Evolutionary conservation across 2,113 vertebrate species (phyloP).

Genomic region (Sebastes fasciatus): DNA sequence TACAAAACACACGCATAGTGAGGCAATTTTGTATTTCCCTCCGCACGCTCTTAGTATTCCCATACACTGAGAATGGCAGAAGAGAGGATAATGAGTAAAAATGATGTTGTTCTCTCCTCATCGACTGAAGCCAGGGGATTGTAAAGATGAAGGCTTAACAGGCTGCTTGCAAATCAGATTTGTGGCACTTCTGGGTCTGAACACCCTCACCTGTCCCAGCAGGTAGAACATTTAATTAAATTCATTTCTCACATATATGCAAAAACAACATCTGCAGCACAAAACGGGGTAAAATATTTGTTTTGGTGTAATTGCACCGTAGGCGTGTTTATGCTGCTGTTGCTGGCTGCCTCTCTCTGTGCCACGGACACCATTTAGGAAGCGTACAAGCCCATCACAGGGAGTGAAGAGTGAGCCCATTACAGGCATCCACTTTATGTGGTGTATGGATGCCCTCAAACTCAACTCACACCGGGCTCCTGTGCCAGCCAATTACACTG

Average conservation of each 20-base stretch:
- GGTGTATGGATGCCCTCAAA: constrained; percentile 57
- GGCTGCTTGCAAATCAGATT: constrained; percentile 15
- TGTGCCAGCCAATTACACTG: constrained; percentile 63
- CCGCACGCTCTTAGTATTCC: background rate
- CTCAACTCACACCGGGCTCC: constrained; percentile 62
- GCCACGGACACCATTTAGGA: constrained; percentile 31
- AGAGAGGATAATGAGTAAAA: constrained; percentile 59
- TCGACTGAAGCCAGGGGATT: constrained; percentile 15
- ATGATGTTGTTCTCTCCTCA: constrained; percentile 22
- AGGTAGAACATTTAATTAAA: constrained; percentile 18
- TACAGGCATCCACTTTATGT: constrained; percentile 24
- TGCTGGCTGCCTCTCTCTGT: constrained; percentile 17
- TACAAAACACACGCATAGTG: background rate
- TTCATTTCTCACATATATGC: constrained; percentile 31
- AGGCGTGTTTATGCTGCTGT: background rate
- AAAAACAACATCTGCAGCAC: constrained; percentile 45
- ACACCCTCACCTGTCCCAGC: constrained; percentile 36
- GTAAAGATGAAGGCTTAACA: constrained; percentile 25
- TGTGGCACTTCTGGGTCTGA: constrained; percentile 20
- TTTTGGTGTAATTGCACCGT: constrained; percentile 25
- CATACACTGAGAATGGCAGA: background rate
- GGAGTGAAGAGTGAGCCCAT: constrained; percentile 39
- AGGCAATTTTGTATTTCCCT: constrained; percentile 10
- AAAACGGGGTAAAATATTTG: constrained; percentile 29
- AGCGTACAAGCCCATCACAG: constrained; percentile 39